Conservation (phyloP, 2,113 vertebrate genomes). For the Cyprinodon brontotheroides region DNA sequence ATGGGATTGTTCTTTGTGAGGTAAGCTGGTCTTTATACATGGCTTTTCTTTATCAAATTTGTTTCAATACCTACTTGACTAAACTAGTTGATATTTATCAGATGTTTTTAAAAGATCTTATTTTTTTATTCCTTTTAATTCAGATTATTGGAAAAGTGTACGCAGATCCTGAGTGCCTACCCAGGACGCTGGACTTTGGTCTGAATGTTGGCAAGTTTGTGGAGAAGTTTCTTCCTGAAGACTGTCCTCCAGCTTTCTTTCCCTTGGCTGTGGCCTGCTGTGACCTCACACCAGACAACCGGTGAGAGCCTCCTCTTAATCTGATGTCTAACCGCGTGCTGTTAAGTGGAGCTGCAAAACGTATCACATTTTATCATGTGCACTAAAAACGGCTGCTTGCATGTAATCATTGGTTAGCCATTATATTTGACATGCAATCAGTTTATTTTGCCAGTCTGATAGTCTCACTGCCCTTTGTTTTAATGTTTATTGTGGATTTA, state of each 20-base stretch:
- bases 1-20: slow-evolving; percentile 96
- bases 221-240: slow-evolving; percentile 94
- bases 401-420: no score
- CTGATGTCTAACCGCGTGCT: background rate
- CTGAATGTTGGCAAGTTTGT: slow-evolving; percentile 93
- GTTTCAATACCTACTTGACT: background rate
- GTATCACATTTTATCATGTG: background rate
- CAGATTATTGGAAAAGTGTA: slow-evolving; percentile 98
- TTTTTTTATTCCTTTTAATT: slow-evolving; percentile 1
- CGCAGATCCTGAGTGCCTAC: slow-evolving; percentile 94
- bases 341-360: background rate
- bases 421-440: no score
- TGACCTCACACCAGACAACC: slow-evolving; percentile 90
- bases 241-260: slow-evolving; percentile 93
- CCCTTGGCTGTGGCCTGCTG: slow-evolving; percentile 93
- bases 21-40: slow-evolving; percentile 69
- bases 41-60: background rate
- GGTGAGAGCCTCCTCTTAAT: slow-evolving; percentile 74
- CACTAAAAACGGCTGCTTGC: no score
- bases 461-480: no score
- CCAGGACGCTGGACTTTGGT: slow-evolving; percentile 93
- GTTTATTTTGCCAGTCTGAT: no score
- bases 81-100: background rate
- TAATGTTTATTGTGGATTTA: no score
- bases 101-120: background rate